Percentiles rank a stretch among this genome's conserved stretches.
Conservation (phyloP, 2,888 invertebrate genomes). For the Caenorhabditis uteleia region DNA sequence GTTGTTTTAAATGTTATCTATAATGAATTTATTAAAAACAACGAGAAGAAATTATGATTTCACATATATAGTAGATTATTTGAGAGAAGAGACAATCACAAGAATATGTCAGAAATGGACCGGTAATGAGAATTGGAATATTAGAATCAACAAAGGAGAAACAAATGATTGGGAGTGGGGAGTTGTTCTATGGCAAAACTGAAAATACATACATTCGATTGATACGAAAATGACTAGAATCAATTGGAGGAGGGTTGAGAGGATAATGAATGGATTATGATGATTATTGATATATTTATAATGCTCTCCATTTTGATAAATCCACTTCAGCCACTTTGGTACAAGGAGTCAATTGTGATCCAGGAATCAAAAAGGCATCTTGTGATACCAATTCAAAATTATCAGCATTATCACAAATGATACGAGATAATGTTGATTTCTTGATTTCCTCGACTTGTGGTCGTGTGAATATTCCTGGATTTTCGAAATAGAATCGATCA, state of each 20-base stretch:
- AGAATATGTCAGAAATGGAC: no score
- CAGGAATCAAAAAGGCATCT: constrained; percentile 55
- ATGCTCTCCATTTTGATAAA: constrained; percentile 64
- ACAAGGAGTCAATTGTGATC: constrained; percentile 59
- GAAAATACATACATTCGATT: no score
- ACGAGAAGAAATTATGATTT: no score
- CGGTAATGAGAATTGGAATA: no score
- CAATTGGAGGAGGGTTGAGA: constrained; percentile 9
- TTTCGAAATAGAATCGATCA: constrained; percentile 74
- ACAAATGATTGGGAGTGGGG: no score
- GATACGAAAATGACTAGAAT: constrained; percentile 32
- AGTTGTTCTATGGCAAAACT: no score
- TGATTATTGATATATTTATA: no score
- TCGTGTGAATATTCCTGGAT: constrained; percentile 68
- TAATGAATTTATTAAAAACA: no score
- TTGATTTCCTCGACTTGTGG: constrained; percentile 82
- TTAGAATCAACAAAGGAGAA: no score
- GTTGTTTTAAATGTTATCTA: no score
- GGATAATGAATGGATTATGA: constrained; percentile 2
- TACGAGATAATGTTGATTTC: constrained; percentile 83
- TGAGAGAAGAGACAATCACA: no score
- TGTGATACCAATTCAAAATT: constrained; percentile 52
- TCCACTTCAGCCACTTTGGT: constrained; percentile 61
- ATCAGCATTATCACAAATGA: constrained; percentile 82
- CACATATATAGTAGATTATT: no score